Evolutionary conservation across 2,113 vertebrate species (phyloP), one percentile per base, ranked within the genome.

Genomic region (Bubalus kerabau): DNA sequence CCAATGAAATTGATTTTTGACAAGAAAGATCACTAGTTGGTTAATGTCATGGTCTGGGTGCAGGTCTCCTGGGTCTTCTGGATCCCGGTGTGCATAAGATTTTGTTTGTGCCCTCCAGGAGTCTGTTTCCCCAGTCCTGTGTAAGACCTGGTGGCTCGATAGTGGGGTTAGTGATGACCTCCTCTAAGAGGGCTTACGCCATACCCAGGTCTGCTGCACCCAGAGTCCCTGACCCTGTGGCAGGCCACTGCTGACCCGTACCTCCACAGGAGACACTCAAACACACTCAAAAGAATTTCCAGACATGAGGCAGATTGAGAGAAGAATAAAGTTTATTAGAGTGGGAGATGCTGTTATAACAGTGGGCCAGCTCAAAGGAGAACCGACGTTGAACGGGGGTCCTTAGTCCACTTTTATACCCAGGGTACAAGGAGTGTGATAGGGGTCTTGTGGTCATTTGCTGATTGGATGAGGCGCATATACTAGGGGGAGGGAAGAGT

Each of bases 371-470:
- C 16, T 67, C 62, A 67, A 67, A 8, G 62, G 32, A 19, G 62
- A 67, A n/a, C 2, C 4, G 2, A 67, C 2, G 0, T n/a, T 67
- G 62, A 64, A n/a, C 0, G 3, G 30, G 62, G 3, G 7, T 64
- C 62, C 62, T 64, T n/a, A 64, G 32, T 9, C 62, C 32, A 64
- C 62, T 64, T 64, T 17, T 19, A 64, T 17, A n/a, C 7, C 32
- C 32, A n/a, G 32, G 62, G 62, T 64, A 64, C 62, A 64, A 64
- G 62, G 62, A 64, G 62, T n/a, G 62, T 0, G 16, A 67, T n/a
- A 67, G 62, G 62, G 32, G 7, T 67, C 32, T n/a, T 67, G 32
- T 67, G 62, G 16, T 67, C 32, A 67, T 17, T 67, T n/a, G 32
- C 62, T 67, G 16, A 67, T n/a, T 67, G 62, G 62, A 67, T 67